A percentile compares a stretch with the other conserved stretches of the same genome.
Evolutionary conservation across 2,113 vertebrate genomes (phyloP).

Genomic region (Colossoma macropomum): DNA sequence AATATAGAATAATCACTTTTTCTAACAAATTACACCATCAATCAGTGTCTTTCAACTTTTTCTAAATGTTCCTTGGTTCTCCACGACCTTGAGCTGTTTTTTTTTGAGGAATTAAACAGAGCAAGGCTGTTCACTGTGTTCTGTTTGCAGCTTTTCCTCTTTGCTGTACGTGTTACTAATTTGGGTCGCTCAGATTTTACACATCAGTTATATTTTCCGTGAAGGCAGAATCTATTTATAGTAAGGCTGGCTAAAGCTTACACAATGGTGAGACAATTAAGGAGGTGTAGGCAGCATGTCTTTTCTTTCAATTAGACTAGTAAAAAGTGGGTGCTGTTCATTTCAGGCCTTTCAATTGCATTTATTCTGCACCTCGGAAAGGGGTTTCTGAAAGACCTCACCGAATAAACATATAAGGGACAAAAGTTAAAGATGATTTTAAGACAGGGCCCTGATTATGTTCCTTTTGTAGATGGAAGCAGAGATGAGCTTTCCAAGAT

Average conservation of each 20-base stretch:
- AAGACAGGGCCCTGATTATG: not conserved
- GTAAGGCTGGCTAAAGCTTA: not conserved
- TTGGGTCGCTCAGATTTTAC: not conserved
- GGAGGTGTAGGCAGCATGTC: not conserved
- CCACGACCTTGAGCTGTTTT: not conserved
- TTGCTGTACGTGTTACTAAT: not conserved
- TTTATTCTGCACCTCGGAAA: not conserved
- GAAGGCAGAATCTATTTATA: not conserved
- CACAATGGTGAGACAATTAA: not conserved
- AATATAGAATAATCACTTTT: not conserved
- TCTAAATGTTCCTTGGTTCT: not conserved
- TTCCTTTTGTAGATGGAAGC: not conserved
- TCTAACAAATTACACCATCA: not conserved
- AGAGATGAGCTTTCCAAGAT: not conserved
- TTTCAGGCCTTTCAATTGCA: not conserved
- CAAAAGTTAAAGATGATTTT: not conserved
- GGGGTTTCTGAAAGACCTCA: not conserved
- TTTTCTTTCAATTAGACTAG: not conserved
- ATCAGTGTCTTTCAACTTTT: not conserved
- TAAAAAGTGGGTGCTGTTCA: not conserved
- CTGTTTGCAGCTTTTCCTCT: constrained; percentile 18
- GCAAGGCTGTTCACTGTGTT: not conserved
- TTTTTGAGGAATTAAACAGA: not conserved
- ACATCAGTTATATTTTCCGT: not conserved
- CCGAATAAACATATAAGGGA: not conserved